phyloP scores from a whole-genome alignment of 1,140 invertebrate genomes.

The Halesus radiatus region DNA sequence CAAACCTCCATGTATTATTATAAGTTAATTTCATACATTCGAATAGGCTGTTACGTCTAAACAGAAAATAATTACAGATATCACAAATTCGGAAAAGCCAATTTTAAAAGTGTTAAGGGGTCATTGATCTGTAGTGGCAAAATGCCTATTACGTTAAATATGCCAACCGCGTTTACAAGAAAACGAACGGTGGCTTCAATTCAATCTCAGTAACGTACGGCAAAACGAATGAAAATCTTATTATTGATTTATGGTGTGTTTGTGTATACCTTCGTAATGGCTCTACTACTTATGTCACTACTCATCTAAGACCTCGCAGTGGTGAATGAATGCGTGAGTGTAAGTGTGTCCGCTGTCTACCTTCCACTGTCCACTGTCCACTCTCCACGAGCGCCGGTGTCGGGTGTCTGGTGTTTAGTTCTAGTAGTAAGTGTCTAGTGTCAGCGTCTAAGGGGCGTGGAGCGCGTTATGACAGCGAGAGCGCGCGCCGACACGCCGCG shows the following conservation, averaged over 20 bases:
- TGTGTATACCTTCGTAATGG: neutral
- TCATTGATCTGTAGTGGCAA: neutral
- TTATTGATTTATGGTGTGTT: too few species aligned
- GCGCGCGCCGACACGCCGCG: conserved; percentile 72
- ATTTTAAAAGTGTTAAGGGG: too few species aligned
- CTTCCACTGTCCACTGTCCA: too few species aligned
- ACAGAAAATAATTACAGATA: too few species aligned
- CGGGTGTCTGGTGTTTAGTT: neutral
- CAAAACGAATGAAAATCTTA: neutral
- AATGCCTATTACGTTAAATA: neutral
- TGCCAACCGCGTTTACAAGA: neutral
- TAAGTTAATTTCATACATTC: too few species aligned
- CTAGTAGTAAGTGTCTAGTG: too few species aligned
- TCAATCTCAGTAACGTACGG: neutral
- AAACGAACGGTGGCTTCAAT: neutral
- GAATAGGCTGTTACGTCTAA: too few species aligned
- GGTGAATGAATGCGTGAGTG: neutral
- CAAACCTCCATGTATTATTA: too few species aligned
- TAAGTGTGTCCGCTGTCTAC: too few species aligned
- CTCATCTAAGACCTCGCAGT: conserved; percentile 2
- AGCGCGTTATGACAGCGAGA: conserved; percentile 22
- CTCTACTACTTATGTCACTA: neutral
- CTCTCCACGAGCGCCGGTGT: neutral
- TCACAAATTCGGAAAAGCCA: too few species aligned
- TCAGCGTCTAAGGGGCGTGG: too few species aligned